Evolutionary conservation across 53 echinoderm and acorn worm genomes (phyloP), one percentile per base, ranked within the genome.

Genomic region (Paracentrotus lividus): DNA sequence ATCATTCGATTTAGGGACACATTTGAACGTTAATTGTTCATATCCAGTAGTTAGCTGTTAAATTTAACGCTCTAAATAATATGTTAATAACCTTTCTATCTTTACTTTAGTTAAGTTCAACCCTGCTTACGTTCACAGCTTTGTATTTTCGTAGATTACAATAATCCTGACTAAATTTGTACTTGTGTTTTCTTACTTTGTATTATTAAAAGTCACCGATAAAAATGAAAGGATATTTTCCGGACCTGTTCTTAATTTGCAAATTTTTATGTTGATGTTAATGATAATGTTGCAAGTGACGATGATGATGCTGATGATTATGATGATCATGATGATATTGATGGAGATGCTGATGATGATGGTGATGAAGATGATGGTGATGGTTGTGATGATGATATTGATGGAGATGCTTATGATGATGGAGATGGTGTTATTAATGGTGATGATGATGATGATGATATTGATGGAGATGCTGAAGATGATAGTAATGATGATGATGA

Each of bases 291-390:
- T 67, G 67, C 14, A 5, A 31, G 40, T 36, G 2, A 20, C 2
- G 18, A 36, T 26, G 24, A 81, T 45, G 10, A 47, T 81, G n/a
- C 51, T 77, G 29, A 76, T 92, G 38, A 81, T 93, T 21, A 56
- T 93, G 21, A 81, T 56, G 78, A n/a, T 84, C 7, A 93, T 84
- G 78, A 33, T 84, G 84, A 84, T 93, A 85, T 26, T 93, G 93
- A 59, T 84, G n/a, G n/a, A n/a, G 60, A 84, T 84, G 85, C 84
- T 93, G 85, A 24, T 27, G 85, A 27, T 51, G 53, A 26, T 85
- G 31, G 2, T 52, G 53, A 85, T 51, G 54, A 31, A 12, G 32
- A 85, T 85, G 85, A 52, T 85, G 29, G 10, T 86, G 86, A 55
- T 86, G 56, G 34, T 56, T 54, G 42, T 60, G 64, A 59, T 85